These are phyloP conservation scores for Sebastes nivosus DNA, from an alignment of 2,797 vertebrate genomes.

Conservation along the genomic window DNA sequence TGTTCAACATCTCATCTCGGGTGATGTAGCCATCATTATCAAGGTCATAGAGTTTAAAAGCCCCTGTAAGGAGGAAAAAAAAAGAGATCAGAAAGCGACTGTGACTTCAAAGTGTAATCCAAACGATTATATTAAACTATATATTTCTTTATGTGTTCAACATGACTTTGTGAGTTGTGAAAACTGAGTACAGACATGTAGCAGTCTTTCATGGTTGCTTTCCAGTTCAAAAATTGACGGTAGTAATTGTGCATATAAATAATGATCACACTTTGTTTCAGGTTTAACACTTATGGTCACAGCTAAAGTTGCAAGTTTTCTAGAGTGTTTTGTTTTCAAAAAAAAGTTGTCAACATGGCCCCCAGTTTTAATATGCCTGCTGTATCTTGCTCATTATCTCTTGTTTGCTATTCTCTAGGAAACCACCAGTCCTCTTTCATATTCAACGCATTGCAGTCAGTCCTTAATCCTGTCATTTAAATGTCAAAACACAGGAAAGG, in stretches of 20 bases:
- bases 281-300: neutral
- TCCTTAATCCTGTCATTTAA: conserved; percentile 39
- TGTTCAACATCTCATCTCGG: conserved; percentile 97
- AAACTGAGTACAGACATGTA: neutral
- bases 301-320: neutral
- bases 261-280: neutral
- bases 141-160: conserved; percentile 3
- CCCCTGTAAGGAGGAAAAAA: conserved; percentile 84
- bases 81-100: neutral
- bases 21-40: conserved; percentile 99
- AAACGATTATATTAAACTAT: neutral
- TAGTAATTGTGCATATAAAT: conserved; percentile 2
- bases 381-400: conserved; percentile 23
- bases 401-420: conserved; percentile 22
- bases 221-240: neutral
- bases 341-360: conserved; percentile 2
- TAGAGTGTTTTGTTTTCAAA: neutral
- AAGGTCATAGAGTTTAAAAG: conserved; percentile 97
- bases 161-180: neutral
- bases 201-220: neutral
- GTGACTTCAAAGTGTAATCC: neutral
- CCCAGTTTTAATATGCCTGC: neutral
- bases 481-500: conserved; percentile 30
- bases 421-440: conserved; percentile 21
- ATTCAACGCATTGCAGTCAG: conserved; percentile 19